These are phyloP conservation scores for Delphinapterus leucas DNA, from an alignment of 2,113 vertebrate genomes.

Conservation along the genomic window DNA sequence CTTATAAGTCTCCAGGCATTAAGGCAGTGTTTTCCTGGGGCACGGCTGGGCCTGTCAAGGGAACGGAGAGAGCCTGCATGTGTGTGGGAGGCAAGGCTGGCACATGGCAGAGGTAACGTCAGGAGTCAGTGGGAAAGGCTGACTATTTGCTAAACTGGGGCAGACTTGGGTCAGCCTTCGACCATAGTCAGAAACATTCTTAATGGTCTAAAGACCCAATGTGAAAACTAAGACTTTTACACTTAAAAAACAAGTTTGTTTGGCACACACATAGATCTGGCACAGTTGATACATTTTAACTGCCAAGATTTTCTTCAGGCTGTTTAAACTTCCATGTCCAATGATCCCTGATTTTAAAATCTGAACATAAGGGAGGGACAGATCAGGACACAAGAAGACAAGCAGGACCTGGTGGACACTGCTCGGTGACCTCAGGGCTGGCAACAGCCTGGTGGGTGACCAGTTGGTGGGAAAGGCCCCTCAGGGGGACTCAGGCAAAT, in stretches of 20 bases:
- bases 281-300: neutral
- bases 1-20: neutral
- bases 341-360: neutral
- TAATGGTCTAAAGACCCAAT: neutral
- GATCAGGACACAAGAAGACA: neutral
- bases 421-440: neutral
- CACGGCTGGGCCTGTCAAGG: rapidly evolving
- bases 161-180: neutral
- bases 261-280: neutral
- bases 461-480: neutral
- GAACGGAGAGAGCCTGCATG: neutral
- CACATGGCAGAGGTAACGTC: rapidly evolving
- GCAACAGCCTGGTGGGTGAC: neutral
- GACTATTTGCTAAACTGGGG: neutral
- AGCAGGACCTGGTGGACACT: neutral
- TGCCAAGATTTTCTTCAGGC: neutral
- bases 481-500: neutral
- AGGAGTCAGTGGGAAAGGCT: neutral
- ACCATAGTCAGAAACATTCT: neutral
- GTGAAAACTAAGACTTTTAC: neutral
- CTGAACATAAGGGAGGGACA: neutral
- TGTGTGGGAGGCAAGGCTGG: neutral
- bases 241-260: neutral
- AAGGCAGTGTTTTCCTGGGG: neutral
- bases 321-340: neutral